These are phyloP conservation scores for Limnothrissa miodon DNA, from an alignment of 2,113 vertebrate genomes.

Conservation along the genomic window DNA sequence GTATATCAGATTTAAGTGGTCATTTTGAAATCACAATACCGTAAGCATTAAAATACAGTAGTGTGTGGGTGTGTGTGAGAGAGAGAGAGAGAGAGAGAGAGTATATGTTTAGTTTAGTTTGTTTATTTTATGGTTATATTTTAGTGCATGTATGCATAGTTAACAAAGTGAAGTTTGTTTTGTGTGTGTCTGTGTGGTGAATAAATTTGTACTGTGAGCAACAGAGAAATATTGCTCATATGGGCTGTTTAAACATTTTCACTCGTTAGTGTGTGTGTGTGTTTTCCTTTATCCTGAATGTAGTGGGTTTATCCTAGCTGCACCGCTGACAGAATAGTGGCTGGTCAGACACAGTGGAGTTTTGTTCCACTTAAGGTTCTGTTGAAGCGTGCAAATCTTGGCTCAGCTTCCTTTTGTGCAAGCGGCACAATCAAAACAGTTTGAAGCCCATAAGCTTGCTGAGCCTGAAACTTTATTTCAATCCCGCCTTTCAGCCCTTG, in stretches of 20 bases:
- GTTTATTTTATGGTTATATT: background rate
- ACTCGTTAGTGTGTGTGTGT: background rate
- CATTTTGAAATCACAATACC: background rate
- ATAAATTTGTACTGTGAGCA: too few species aligned
- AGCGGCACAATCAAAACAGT: conserved; percentile 51
- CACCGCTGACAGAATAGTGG: background rate
- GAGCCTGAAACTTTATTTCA: conserved; percentile 70
- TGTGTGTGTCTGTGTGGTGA: background rate
- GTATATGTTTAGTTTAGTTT: conserved; percentile 4
- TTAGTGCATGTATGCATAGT: background rate
- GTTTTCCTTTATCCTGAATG: background rate
- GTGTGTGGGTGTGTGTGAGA: background rate
- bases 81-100: background rate
- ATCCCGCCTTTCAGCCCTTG: conserved; percentile 62
- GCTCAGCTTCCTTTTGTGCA: conserved; percentile 58
- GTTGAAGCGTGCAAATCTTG: conserved; percentile 56
- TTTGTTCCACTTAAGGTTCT: conserved; percentile 59
- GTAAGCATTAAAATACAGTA: background rate
- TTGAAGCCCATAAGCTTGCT: conserved; percentile 64
- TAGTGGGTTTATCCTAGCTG: background rate
- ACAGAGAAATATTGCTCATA: background rate
- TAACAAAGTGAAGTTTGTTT: background rate
- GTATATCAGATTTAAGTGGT: background rate
- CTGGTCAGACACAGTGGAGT: conserved; percentile 54
- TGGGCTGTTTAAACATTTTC: conserved; percentile 2